Conservation (phyloP, 2,113 vertebrate species). For the Esox niger region DNA sequence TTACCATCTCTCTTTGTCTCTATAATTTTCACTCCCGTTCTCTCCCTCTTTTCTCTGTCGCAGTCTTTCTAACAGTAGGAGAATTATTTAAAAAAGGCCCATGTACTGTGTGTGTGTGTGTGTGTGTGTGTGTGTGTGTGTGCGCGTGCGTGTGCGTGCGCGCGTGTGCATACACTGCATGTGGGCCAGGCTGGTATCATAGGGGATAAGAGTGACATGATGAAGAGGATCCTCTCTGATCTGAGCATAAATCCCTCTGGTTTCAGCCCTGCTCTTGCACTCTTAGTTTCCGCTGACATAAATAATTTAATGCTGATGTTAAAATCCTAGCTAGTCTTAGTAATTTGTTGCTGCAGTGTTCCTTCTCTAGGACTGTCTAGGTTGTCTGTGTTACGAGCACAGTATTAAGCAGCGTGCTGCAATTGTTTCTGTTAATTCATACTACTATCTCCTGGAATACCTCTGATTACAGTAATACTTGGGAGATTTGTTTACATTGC, state of each 20-base stretch:
- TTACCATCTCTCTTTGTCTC: too few relatives aligned
- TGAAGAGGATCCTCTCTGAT: conserved; percentile 41
- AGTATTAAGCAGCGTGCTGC: conserved; percentile 17
- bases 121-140: neutral
- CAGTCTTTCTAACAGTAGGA: conserved; percentile 41
- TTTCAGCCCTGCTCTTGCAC: conserved; percentile 31
- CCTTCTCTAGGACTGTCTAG: conserved; percentile 37
- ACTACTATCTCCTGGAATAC: conserved; percentile 17
- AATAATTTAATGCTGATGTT: conserved; percentile 59
- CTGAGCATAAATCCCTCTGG: conserved; percentile 35
- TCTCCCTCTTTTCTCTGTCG: conserved; percentile 29
- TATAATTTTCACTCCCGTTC: too few relatives aligned
- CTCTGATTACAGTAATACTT: too few relatives aligned
- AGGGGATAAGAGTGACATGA: conserved; percentile 26
- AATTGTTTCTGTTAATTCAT: conserved; percentile 24
- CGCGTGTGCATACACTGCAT: too few relatives aligned
- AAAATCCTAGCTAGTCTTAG: conserved; percentile 44
- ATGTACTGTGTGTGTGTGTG: conserved; percentile 21
- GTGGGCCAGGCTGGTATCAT: conserved; percentile 16
- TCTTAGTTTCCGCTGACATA: conserved; percentile 46
- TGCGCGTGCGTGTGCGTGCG: conserved; percentile 2
- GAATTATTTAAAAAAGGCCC: conserved; percentile 59
- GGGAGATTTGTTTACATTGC: too few relatives aligned
- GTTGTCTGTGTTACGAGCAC: conserved; percentile 30
- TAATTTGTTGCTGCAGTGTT: conserved; percentile 34